Evolutionary conservation across 2,888 invertebrate species (phyloP).

Genomic region (Folsomia manolachei): DNA sequence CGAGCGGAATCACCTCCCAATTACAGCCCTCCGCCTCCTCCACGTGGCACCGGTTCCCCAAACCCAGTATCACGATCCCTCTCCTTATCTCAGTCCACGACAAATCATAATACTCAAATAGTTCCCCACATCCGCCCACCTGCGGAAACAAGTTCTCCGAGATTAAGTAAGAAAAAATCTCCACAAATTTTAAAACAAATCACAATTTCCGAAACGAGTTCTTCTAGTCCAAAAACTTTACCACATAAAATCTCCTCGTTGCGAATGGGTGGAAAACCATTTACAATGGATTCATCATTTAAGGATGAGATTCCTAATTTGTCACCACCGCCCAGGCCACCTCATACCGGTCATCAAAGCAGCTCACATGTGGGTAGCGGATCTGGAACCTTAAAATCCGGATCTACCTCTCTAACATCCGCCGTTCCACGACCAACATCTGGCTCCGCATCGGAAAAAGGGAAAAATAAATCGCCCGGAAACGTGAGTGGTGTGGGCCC

Average conservation of each 20-base stretch:
- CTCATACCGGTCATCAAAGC: conserved; percentile 28
- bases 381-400: conserved; percentile 11
- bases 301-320: conserved; percentile 48
- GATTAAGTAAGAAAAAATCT: conserved; percentile 42
- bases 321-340: conserved; percentile 48
- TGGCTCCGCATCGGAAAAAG: conserved; percentile 36
- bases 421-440: conserved; percentile 50
- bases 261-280: conserved; percentile 34
- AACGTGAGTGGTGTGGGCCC: conserved; percentile 22
- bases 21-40: conserved; percentile 48
- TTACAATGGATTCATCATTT: conserved; percentile 36
- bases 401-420: conserved; percentile 24
- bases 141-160: conserved; percentile 28
- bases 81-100: conserved; percentile 22
- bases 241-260: conserved; percentile 31
- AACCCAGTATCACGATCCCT: conserved; percentile 13
- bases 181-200: conserved; percentile 49
- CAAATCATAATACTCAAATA: conserved; percentile 41
- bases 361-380: conserved; percentile 6
- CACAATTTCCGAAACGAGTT: conserved; percentile 42
- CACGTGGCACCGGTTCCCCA: conserved; percentile 20
- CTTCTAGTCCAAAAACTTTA: conserved; percentile 48
- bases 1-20: conserved; percentile 44
- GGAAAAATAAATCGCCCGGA: conserved; percentile 2
- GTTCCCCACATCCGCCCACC: conserved; percentile 30